Percentiles rank a stretch among this genome's conserved stretches.
These are phyloP conservation scores for Eugnorisma glareosa DNA, from an alignment of 2,888 invertebrate genomes.

Conservation along the genomic window DNA sequence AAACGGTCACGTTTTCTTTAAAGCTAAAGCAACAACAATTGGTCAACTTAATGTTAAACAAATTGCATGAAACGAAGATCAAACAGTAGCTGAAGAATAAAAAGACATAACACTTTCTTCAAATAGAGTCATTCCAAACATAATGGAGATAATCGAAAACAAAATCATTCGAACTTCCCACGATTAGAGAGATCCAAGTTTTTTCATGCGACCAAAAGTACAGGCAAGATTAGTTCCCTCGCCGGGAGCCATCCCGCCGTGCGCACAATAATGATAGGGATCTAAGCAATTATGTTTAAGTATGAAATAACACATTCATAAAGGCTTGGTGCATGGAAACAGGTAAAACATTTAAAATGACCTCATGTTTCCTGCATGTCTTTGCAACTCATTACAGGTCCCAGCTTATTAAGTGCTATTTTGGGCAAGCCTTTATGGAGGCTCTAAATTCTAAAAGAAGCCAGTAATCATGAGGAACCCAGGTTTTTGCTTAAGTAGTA, in stretches of 20 bases:
- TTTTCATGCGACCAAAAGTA: constrained; percentile 77
- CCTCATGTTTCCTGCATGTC: constrained; percentile 71
- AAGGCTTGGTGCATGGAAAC: constrained; percentile 77
- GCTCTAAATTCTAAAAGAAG: constrained; percentile 14
- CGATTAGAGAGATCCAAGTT: constrained; percentile 73
- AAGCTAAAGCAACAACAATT: constrained; percentile 39
- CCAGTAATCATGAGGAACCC: constrained; percentile 1
- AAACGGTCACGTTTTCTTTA: constrained; percentile 54
- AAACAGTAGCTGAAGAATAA: constrained; percentile 53
- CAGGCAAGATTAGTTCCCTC: constrained; percentile 73
- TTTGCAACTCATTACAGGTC: constrained; percentile 30
- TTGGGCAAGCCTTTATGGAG: constrained; percentile 15
- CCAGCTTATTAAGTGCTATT: constrained; percentile 31
- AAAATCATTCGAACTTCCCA: constrained; percentile 79
- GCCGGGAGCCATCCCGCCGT: constrained; percentile 85
- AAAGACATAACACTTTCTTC: constrained; percentile 58
- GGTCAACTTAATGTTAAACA: constrained; percentile 49
- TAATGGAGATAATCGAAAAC: constrained; percentile 76
- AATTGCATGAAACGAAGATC: constrained; percentile 54
- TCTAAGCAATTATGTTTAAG: constrained; percentile 83
- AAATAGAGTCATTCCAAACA: constrained; percentile 79
- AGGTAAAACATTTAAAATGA: constrained; percentile 75
- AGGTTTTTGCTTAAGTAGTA: neutral
- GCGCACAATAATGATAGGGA: constrained; percentile 86
- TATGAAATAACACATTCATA: constrained; percentile 80